Evolutionary conservation across 2,888 invertebrate species (phyloP).

Genomic region (Plebejus melissa): DNA sequence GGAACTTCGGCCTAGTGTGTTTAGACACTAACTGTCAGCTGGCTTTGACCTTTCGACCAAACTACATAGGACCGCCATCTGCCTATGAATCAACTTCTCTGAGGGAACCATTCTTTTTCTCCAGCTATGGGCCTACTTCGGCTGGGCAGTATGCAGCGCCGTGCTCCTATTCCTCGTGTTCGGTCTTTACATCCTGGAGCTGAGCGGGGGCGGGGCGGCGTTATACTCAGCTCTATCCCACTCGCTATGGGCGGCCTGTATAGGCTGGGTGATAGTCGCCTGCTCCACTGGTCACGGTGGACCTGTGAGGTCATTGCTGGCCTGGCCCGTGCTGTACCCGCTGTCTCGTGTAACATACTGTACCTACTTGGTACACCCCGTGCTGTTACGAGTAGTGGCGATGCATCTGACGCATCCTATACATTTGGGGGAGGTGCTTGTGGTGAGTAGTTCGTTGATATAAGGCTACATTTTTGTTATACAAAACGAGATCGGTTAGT

Average conservation of each 20-base stretch:
- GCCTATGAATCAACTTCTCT: no score
- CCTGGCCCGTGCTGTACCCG: conserved; percentile 85
- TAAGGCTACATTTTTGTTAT: neutral
- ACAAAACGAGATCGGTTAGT: no score
- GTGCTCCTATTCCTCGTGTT: conserved; percentile 87
- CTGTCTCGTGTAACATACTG: conserved; percentile 93
- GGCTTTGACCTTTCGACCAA: no score
- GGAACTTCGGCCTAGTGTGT: no score
- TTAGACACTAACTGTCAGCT: no score
- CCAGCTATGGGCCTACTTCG: conserved; percentile 81
- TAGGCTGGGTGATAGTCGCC: conserved; percentile 91
- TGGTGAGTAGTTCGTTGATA: conserved; percentile 73
- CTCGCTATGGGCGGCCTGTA: conserved; percentile 88
- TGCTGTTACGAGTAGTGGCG: conserved; percentile 87
- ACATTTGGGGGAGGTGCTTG: conserved; percentile 87
- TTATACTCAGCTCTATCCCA: conserved; percentile 90
- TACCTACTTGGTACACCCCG: conserved; percentile 90
- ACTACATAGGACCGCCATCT: no score
- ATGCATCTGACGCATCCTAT: conserved; percentile 90
- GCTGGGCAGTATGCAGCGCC: conserved; percentile 84
- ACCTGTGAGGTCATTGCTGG: conserved; percentile 84
- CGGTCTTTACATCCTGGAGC: conserved; percentile 85
- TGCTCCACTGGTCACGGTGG: conserved; percentile 91
- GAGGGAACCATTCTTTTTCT: conserved; percentile 32
- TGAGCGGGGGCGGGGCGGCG: conserved; percentile 84